Base-by-base conservation (phyloP, 2,113 vertebrate genomes). In the Oxygymnocypris stewartii region DNA sequence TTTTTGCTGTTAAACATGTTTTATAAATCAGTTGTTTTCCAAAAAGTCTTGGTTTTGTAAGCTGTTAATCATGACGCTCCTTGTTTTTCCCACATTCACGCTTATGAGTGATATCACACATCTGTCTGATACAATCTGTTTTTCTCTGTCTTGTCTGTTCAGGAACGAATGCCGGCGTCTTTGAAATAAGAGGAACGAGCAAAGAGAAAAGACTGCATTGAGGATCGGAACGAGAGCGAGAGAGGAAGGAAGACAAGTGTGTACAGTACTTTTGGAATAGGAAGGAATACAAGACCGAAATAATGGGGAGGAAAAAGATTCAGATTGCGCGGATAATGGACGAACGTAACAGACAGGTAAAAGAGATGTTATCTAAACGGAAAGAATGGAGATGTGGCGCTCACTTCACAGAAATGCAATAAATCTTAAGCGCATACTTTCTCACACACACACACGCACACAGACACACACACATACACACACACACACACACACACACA, bases 291-390 rank as follows among this genome's bases (percentile, higher is more conserved):
- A 96, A 96, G 96, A 91, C 97, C 96, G 96, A 96, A 96, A 98
- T 95, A 95, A 99, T 99, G 98, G 98, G 98, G 97, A 98, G 98
- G 96, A 99, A 99, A 98, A 99, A 99, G 97, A 99, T 99, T 96
- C 98, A 99, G 97, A 99, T 99, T 94, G 98, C 98, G 91, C 96
- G 98, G 97, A 99, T 99, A 96, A 99, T 99, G 97, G 98, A 99
- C 96, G 98, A 99, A 96, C 98, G 98, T 95, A 99, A 99, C 95
- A 98, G 98, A 97, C 98, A 99, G 97, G 98, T 99, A 91, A 94
- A 74, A 35, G 75, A 37, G 25, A 54, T 20, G 40, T 23, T 59
- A 63, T 76, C 71, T 76, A 4, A 20, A 67, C 0, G 14, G 42
- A 82, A 82, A 69, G 23, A 67, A 67, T 67, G 42, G 7, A 31